Evolutionary conservation across 2,797 vertebrate species (phyloP), one percentile per base, ranked within the genome.

Genomic region (Antrozous pallidus): DNA sequence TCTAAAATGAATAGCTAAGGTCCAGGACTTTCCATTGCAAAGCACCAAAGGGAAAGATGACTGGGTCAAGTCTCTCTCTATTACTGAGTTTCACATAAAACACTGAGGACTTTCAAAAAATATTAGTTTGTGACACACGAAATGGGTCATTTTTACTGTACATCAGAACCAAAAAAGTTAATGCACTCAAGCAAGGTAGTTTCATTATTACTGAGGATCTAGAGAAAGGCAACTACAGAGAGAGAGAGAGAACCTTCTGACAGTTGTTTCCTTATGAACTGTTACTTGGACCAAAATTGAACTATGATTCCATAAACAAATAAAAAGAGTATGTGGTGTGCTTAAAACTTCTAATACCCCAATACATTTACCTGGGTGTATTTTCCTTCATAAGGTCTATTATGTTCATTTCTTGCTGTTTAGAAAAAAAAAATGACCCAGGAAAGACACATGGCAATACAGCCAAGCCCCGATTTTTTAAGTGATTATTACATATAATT

Each of bases 41-140:
- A 63, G 42, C 4, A 9, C 31, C 61, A 13, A 93, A 38, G 58
- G 0, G 3, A 65, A 80, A 88, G 67, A 61, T 45, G 58, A n/a
- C 10, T 73, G 88, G 86, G 49, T 70, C 26, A 69, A 89, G 75
- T 80, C 58, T 92, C 47, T 82, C 91, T 90, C 90, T 93, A 73
- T 93, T 56, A 82, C 74, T 96, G 92, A 93, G 91, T 77, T 93
- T 49, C 40, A 94, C 31, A 42, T 65, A 95, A 96, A 96, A 95
- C 38, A 79, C 38, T n/a, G 49, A 96, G 58, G 58, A 92, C 87
- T 94, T 95, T 87, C 26, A 90, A 95, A 84, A 87, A 56, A 88
- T 80, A 90, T 33, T 88, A 70, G 70, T 95, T 87, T 94, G 61
- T 93, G 49, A 83, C 56, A 88, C 77, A 91, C 49, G 85, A 94